phyloP scores from a whole-genome alignment of 2,113 vertebrate species.

The Chaetops frenatus region DNA sequence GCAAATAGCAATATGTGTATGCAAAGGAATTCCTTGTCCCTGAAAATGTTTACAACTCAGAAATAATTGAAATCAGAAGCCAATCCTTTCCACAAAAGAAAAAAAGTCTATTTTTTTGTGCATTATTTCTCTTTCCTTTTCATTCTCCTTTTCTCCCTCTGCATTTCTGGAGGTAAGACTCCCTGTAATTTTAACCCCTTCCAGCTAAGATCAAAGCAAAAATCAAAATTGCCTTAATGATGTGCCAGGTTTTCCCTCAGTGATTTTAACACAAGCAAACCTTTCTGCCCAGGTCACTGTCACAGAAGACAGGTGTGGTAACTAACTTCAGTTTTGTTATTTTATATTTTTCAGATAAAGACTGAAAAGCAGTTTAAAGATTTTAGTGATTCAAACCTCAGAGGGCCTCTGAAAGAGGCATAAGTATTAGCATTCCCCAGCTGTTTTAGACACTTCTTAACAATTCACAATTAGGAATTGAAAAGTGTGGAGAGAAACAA shows the following conservation, averaged over 20 bases:
- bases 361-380: background rate
- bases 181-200: conserved; percentile 4
- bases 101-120: background rate
- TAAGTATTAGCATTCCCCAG: background rate
- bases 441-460: background rate
- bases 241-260: background rate
- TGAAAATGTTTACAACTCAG: conserved; percentile 69
- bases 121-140: background rate
- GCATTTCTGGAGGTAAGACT: background rate
- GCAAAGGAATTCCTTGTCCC: conserved; percentile 63
- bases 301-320: background rate
- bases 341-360: background rate
- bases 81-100: background rate
- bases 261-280: background rate
- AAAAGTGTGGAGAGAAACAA: background rate
- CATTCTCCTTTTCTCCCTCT: background rate
- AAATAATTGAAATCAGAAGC: conserved; percentile 70
- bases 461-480: background rate
- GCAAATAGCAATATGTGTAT: conserved; percentile 58
- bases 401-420: background rate
- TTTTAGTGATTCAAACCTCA: background rate
- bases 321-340: background rate
- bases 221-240: background rate
- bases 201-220: background rate
- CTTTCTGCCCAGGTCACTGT: background rate